Conservation (phyloP, 2,797 vertebrate genomes). For the Cuniculus paca region DNA sequence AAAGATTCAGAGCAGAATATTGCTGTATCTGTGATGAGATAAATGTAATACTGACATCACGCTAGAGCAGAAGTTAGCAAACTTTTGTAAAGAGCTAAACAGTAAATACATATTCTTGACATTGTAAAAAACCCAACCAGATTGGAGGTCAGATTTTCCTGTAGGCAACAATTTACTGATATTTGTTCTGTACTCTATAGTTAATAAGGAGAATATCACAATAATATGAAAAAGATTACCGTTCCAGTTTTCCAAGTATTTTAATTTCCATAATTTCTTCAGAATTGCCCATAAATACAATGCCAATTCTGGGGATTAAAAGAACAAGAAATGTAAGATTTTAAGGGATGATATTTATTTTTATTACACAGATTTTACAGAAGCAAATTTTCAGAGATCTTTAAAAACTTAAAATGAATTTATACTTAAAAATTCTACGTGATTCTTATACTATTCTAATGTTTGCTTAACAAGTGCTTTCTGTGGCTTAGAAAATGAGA, state of each 20-base stretch:
- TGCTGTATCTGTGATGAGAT: not conserved
- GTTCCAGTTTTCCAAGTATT: conserved; percentile 95
- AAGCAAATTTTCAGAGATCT: conserved; percentile 30
- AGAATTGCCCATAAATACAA: conserved; percentile 92
- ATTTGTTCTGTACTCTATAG: not conserved
- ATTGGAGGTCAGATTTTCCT: not conserved
- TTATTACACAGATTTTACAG: conserved; percentile 11
- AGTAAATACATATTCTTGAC: too few relatives aligned
- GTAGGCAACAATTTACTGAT: not conserved
- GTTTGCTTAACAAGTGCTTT: conserved; percentile 35
- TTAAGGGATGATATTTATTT: conserved; percentile 28
- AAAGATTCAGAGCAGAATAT: conserved; percentile 3
- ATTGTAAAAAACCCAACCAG: too few relatives aligned
- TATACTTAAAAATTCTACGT: not conserved
- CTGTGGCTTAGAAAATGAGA: conserved; percentile 8
- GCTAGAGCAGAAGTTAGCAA: not conserved
- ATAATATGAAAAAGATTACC: conserved; percentile 87
- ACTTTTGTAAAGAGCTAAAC: not conserved
- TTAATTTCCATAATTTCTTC: conserved; percentile 96
- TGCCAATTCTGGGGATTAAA: conserved; percentile 91
- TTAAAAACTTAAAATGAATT: conserved; percentile 17
- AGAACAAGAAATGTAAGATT: conserved; percentile 41
- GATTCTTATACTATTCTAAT: not conserved
- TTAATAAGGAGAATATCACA: conserved; percentile 36
- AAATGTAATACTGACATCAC: not conserved